phyloP scores from a whole-genome alignment of 2,113 vertebrate genomes.

The Hiodon tergisus region DNA sequence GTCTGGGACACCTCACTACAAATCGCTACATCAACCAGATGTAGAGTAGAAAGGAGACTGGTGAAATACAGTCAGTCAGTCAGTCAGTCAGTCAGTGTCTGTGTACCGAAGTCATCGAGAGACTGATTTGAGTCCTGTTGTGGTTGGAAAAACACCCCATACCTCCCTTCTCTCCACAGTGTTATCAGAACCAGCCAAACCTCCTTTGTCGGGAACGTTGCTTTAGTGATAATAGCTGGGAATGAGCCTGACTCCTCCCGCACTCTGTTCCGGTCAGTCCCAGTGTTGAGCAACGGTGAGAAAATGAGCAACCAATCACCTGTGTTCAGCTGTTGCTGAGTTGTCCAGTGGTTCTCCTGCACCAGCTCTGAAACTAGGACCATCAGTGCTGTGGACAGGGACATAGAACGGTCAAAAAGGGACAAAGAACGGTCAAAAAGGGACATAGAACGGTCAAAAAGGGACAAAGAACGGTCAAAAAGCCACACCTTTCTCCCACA shows the following conservation, averaged over 20 bases:
- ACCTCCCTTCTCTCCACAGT: no score
- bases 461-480: background rate
- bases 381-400: constrained; percentile 40
- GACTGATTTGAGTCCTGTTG: no score
- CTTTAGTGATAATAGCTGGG: no score
- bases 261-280: no score
- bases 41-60: constrained; percentile 10
- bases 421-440: background rate
- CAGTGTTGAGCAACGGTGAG: no score
- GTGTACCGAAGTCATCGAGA: no score
- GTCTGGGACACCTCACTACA: constrained; percentile 7
- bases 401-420: constrained; percentile 20
- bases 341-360: constrained; percentile 40
- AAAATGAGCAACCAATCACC: constrained; percentile 26
- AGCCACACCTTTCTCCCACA: constrained; percentile 13
- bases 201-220: no score
- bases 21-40: constrained; percentile 12
- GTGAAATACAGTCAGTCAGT: no score
- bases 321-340: constrained; percentile 43
- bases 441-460: background rate
- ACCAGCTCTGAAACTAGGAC: constrained; percentile 44
- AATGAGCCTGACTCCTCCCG: no score
- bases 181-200: no score
- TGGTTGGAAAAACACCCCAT: no score
- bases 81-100: no score